Evolutionary conservation across 2,797 vertebrate species (phyloP).

Genomic region (Tokudaia tokunoshimensis): DNA sequence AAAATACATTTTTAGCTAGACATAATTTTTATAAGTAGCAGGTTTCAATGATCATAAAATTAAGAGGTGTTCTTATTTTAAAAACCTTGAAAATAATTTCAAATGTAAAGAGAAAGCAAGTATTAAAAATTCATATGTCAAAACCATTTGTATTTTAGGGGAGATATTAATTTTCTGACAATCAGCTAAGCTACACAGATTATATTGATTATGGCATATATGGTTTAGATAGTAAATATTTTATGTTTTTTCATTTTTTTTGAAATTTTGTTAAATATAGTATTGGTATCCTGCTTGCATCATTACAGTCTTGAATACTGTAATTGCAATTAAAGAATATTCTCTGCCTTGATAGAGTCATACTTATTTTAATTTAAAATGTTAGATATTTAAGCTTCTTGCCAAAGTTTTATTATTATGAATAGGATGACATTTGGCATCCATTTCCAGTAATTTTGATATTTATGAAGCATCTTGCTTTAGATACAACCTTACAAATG

Average conservation of each 20-base stretch:
- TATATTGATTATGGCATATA: not conserved
- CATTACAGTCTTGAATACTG: slow-evolving; percentile 16
- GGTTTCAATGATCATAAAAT: slow-evolving; percentile 43
- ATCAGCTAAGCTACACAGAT: not conserved
- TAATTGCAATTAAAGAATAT: slow-evolving; percentile 6
- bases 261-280: slow-evolving; percentile 37
- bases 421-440: slow-evolving; percentile 14
- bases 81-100: not conserved
- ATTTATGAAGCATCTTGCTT: slow-evolving; percentile 44
- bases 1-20: not conserved
- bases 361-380: slow-evolving; percentile 12
- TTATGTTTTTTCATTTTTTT: not conserved
- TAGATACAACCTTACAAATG: slow-evolving; percentile 45
- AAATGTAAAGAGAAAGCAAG: slow-evolving; percentile 18
- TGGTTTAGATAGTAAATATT: not conserved
- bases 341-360: not conserved
- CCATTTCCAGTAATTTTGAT: slow-evolving; percentile 1
- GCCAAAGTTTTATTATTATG: slow-evolving; percentile 13
- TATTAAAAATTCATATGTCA: not conserved
- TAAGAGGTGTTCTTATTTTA: not conserved
- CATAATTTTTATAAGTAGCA: not conserved
- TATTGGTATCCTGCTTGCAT: not conserved
- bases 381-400: not conserved
- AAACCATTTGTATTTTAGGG: not conserved
- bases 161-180: slow-evolving; percentile 3